phyloP scores from a whole-genome alignment of 2,888 invertebrate species.

The Platycheirus rosarum region DNA sequence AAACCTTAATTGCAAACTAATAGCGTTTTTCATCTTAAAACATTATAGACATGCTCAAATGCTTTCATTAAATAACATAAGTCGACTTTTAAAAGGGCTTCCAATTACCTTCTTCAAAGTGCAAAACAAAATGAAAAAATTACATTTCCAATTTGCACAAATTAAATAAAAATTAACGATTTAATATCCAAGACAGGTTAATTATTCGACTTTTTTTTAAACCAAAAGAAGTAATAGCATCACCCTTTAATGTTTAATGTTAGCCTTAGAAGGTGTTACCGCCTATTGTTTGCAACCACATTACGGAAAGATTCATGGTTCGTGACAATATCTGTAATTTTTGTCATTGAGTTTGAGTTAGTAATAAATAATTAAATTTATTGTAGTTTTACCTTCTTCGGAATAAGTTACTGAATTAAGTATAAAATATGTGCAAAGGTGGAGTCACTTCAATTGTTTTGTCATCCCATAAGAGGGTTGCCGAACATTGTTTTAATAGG shows the following conservation, averaged over 20 bases:
- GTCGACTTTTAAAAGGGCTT: background rate
- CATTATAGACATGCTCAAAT: background rate
- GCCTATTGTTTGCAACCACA: slow-evolving; percentile 15
- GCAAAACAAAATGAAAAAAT: no score
- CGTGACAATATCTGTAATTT: slow-evolving; percentile 43
- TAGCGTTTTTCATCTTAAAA: background rate
- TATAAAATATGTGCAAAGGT: background rate
- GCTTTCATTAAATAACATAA: background rate
- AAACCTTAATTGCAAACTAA: slow-evolving; percentile 15
- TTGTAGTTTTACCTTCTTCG: background rate
- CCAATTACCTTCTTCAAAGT: no score
- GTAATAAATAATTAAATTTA: slow-evolving; percentile 39
- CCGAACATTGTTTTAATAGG: no score
- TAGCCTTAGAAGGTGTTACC: slow-evolving; percentile 39
- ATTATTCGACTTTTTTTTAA: background rate
- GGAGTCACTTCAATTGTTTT: background rate
- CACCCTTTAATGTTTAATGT: slow-evolving; percentile 9
- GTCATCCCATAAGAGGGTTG: background rate
- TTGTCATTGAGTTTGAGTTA: slow-evolving; percentile 50
- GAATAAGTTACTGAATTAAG: background rate
- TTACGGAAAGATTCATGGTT: slow-evolving; percentile 52
- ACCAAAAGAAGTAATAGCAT: background rate
- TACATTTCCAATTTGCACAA: background rate
- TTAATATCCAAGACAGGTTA: slow-evolving; percentile 11
- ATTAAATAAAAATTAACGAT: background rate